Conservation (phyloP, 2,888 invertebrate species). For the Pemphredon lugubris region DNA sequence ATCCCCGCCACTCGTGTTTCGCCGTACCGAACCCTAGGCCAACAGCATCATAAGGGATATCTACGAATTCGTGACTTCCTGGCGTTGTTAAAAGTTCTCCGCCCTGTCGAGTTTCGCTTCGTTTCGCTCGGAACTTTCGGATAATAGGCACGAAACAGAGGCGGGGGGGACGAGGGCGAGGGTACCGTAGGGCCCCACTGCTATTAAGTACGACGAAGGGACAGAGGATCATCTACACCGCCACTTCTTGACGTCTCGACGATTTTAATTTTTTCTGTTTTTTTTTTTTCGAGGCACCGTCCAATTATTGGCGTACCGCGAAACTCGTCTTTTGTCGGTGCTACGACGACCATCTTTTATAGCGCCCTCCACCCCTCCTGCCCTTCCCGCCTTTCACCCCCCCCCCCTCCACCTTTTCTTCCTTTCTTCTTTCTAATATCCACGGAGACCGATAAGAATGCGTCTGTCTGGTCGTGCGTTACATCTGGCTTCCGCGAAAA, state of each 20-base stretch:
- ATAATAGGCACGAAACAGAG: constrained; percentile 59
- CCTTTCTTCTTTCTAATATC: constrained; percentile 33
- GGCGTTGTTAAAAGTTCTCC: constrained; percentile 69
- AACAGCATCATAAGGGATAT: constrained; percentile 37
- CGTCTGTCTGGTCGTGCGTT: constrained; percentile 25
- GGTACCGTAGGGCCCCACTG: neutral
- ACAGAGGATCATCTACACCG: constrained; percentile 49
- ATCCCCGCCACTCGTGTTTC: neutral
- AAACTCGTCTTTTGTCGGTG: constrained; percentile 40
- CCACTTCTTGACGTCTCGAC: constrained; percentile 58
- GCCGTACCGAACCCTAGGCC: neutral
- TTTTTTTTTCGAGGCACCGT: constrained; percentile 40
- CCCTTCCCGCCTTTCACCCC: too few relatives aligned
- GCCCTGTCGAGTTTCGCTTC: constrained; percentile 52
- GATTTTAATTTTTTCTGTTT: constrained; percentile 54
- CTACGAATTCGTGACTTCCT: constrained; percentile 68
- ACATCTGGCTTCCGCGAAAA: constrained; percentile 5
- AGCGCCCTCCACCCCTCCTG: constrained; percentile 37
- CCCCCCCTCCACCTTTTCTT: too few relatives aligned
- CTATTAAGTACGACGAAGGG: neutral
- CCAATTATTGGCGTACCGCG: constrained; percentile 61
- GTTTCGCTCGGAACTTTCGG: constrained; percentile 62
- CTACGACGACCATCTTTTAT: constrained; percentile 45
- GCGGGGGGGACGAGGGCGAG: neutral
- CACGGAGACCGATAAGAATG: constrained; percentile 34